Conservation (phyloP, 2,113 vertebrate species). For the Terrapene triunguis region DNA sequence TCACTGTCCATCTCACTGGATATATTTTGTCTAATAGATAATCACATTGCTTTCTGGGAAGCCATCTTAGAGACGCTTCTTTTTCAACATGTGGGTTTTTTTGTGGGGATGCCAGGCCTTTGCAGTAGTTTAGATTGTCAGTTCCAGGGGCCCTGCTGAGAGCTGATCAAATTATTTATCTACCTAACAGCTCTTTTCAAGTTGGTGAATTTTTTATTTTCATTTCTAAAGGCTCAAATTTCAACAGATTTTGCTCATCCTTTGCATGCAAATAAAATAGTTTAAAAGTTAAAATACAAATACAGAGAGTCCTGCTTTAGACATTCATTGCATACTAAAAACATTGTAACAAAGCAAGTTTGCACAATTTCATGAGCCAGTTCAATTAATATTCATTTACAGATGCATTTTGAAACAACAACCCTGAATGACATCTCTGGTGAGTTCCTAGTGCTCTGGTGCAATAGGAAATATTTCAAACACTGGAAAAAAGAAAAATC, state of each 20-base stretch:
- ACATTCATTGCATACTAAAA: constrained; percentile 55
- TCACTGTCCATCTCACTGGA: constrained; percentile 28
- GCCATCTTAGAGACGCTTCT: constrained; percentile 55
- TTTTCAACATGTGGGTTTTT: constrained; percentile 32
- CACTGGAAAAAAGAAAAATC: not conserved
- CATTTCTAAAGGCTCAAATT: constrained; percentile 73
- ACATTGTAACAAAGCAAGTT: constrained; percentile 22
- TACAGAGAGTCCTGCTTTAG: constrained; percentile 68
- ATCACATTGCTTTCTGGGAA: constrained; percentile 51
- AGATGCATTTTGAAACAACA: not conserved
- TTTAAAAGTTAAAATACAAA: constrained; percentile 61
- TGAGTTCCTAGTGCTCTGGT: not conserved
- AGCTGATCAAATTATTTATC: constrained; percentile 64
- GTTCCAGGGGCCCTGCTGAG: constrained; percentile 67
- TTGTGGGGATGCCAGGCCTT: constrained; percentile 64
- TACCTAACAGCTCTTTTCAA: constrained; percentile 73
- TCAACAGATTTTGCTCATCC: constrained; percentile 59
- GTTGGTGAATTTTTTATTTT: constrained; percentile 68
- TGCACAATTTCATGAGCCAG: not conserved
- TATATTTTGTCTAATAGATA: constrained; percentile 61
- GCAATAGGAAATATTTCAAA: not conserved
- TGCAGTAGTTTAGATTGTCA: constrained; percentile 53
- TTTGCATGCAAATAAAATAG: constrained; percentile 56
- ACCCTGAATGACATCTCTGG: not conserved
- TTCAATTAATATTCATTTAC: rapidly evolving